These are phyloP conservation scores for Ceratotherium simum DNA, from an alignment of 2,113 vertebrate species.

Conservation along the genomic window DNA sequence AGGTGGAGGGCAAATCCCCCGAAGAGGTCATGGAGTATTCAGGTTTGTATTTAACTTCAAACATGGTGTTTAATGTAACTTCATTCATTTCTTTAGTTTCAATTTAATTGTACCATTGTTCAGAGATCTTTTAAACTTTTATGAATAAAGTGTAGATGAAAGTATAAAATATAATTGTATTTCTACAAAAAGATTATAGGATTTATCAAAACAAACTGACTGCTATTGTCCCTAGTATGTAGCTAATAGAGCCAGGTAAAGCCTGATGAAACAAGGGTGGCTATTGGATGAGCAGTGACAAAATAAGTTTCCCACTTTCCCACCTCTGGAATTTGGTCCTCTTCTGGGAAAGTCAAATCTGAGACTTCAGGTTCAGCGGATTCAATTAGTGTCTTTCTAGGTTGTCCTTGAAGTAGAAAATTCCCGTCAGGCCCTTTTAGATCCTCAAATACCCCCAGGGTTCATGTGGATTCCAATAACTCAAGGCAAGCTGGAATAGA, in stretches of 20 bases:
- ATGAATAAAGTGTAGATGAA: neutral
- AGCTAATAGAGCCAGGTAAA: neutral
- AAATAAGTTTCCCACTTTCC: neutral
- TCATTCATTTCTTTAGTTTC: neutral
- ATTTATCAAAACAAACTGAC: neutral
- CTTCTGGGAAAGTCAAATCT: neutral
- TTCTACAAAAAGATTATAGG: conserved; percentile 12
- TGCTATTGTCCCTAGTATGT: neutral
- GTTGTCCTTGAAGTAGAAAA: conserved; percentile 41
- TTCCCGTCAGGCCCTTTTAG: conserved; percentile 16
- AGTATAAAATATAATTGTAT: neutral
- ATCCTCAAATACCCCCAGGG: neutral
- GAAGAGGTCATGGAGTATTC: conserved; percentile 95
- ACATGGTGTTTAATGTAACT: neutral
- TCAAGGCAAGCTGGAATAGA: neutral
- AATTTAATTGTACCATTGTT: conserved; percentile 40
- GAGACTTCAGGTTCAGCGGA: conserved; percentile 22
- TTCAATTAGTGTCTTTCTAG: conserved; percentile 32
- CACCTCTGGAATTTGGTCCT: conserved; percentile 1
- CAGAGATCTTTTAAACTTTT: neutral
- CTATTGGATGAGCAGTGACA: neutral
- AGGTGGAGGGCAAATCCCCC: conserved; percentile 94
- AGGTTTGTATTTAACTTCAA: conserved; percentile 85
- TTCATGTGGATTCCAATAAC: conserved; percentile 23
- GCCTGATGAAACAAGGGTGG: neutral